Evolutionary conservation across 2,113 vertebrate genomes (phyloP).

Genomic region (Morone chrysops): DNA sequence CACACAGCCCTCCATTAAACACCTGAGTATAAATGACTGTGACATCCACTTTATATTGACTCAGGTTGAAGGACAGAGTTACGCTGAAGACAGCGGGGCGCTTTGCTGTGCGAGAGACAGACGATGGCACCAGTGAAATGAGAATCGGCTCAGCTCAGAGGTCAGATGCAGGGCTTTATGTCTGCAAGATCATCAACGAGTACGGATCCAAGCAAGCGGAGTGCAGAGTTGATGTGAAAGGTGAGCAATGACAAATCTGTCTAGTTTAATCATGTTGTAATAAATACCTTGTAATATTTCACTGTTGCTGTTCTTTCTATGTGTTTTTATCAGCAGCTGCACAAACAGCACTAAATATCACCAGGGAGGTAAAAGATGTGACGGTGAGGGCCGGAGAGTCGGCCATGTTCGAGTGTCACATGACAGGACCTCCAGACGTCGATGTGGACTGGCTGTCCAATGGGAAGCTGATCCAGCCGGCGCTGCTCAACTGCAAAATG

Average conservation of each 20-base stretch:
- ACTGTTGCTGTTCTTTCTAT: neutral
- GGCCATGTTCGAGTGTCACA: slow-evolving; percentile 92
- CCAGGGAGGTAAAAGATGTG: slow-evolving; percentile 87
- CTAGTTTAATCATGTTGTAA: fast-evolving
- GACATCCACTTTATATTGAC: slow-evolving; percentile 33
- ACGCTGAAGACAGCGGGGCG: slow-evolving; percentile 85
- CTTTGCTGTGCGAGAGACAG: slow-evolving; percentile 80
- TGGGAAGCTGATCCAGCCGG: slow-evolving; percentile 94
- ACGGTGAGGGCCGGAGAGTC: slow-evolving; percentile 92
- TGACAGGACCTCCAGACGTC: slow-evolving; percentile 89
- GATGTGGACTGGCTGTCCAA: slow-evolving; percentile 96
- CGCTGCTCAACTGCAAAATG: slow-evolving; percentile 98
- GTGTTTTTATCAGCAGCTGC: slow-evolving; percentile 74
- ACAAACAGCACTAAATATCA: slow-evolving; percentile 85
- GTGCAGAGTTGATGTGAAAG: slow-evolving; percentile 90
- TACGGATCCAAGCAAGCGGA: slow-evolving; percentile 89
- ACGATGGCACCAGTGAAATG: slow-evolving; percentile 82
- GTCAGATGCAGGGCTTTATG: slow-evolving; percentile 88
- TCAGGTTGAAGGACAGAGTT: slow-evolving; percentile 90
- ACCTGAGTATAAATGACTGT: slow-evolving; percentile 13
- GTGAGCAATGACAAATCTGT: slow-evolving; percentile 76
- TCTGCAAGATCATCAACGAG: slow-evolving; percentile 90
- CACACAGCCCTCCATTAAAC: neutral
- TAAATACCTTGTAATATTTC: neutral
- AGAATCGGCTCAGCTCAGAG: slow-evolving; percentile 86